A percentile compares a stretch with the other conserved stretches of the same genome.
Conservation (phyloP, 2,797 vertebrate species). For the Cephalopachus bancanus region DNA sequence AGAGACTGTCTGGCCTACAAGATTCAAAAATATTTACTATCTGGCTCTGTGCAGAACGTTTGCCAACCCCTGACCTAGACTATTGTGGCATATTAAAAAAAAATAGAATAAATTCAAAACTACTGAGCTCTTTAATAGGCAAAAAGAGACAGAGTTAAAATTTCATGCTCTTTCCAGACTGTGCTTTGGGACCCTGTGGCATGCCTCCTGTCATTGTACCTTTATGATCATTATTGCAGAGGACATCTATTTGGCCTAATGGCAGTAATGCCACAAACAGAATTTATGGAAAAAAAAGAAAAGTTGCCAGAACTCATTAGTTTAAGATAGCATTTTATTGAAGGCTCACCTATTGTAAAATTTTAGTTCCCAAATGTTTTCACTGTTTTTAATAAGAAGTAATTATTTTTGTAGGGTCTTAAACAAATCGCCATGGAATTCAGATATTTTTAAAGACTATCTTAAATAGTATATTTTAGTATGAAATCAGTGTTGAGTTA, state of each 20-base stretch:
- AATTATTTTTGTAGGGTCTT: slow-evolving; percentile 81
- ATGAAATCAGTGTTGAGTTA: slow-evolving; percentile 66
- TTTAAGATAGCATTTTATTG: slow-evolving; percentile 81
- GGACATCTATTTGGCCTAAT: slow-evolving; percentile 75
- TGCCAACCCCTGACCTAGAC: slow-evolving; percentile 67
- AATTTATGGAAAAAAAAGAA: slow-evolving; percentile 73
- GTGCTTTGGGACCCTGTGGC: not conserved
- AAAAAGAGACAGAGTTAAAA: slow-evolving; percentile 34
- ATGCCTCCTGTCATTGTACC: slow-evolving; percentile 71
- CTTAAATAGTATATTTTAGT: slow-evolving; percentile 71
- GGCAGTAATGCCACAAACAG: slow-evolving; percentile 71
- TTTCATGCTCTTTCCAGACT: slow-evolving; percentile 56
- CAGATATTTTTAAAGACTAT: slow-evolving; percentile 72
- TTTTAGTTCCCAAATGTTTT: slow-evolving; percentile 53
- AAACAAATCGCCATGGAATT: slow-evolving; percentile 70
- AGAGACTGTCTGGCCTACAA: not conserved
- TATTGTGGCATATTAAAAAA: slow-evolving; percentile 2
- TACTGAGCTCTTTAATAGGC: not conserved
- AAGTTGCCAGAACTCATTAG: slow-evolving; percentile 83
- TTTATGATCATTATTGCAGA: not conserved
- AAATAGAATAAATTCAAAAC: not conserved
- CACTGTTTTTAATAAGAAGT: slow-evolving; percentile 73
- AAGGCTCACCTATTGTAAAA: slow-evolving; percentile 72
- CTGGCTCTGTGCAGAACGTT: slow-evolving; percentile 24
- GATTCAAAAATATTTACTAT: slow-evolving; percentile 65